phyloP scores from a whole-genome alignment of 30 jellyfish, hydroid and myxozoan genomes.

The Turritopsis dohrnii region DNA sequence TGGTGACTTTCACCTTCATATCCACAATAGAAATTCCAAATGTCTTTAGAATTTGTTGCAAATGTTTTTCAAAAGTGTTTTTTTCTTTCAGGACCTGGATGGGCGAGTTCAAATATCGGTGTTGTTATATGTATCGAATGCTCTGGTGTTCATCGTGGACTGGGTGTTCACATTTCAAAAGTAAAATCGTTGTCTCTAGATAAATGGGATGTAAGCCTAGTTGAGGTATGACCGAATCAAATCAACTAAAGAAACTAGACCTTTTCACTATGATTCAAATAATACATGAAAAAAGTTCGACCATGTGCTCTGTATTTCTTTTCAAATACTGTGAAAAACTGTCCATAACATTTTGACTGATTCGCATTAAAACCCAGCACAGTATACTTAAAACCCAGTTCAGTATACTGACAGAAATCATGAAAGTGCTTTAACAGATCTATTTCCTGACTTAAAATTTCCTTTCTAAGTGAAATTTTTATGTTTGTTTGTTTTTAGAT shows the following conservation, averaged over 20 bases:
- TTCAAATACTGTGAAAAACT: too few relatives aligned
- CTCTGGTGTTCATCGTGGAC: constrained; percentile 90
- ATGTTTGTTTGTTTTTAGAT: too few relatives aligned
- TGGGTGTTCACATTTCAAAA: constrained; percentile 94
- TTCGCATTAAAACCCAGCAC: too few relatives aligned
- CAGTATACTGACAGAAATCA: too few relatives aligned
- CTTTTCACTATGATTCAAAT: too few relatives aligned
- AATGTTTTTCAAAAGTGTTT: neutral
- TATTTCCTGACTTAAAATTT: too few relatives aligned
- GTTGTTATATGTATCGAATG: constrained; percentile 83
- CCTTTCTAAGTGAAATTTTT: too few relatives aligned
- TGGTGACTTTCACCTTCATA: neutral
- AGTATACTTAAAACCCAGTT: too few relatives aligned
- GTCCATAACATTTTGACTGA: too few relatives aligned
- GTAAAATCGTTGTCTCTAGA: constrained; percentile 85
- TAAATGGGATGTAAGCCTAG: constrained; percentile 76
- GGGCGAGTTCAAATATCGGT: constrained; percentile 93
- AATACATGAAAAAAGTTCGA: too few relatives aligned
- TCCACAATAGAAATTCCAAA: neutral
- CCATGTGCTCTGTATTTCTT: too few relatives aligned
- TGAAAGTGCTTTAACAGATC: too few relatives aligned
- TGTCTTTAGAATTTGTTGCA: neutral
- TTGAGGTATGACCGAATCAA: constrained; percentile 40
- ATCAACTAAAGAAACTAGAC: neutral
- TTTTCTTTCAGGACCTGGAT: constrained; percentile 72